These are phyloP conservation scores for Prionace glauca DNA, from an alignment of 2,797 vertebrate species.

Conservation along the genomic window DNA sequence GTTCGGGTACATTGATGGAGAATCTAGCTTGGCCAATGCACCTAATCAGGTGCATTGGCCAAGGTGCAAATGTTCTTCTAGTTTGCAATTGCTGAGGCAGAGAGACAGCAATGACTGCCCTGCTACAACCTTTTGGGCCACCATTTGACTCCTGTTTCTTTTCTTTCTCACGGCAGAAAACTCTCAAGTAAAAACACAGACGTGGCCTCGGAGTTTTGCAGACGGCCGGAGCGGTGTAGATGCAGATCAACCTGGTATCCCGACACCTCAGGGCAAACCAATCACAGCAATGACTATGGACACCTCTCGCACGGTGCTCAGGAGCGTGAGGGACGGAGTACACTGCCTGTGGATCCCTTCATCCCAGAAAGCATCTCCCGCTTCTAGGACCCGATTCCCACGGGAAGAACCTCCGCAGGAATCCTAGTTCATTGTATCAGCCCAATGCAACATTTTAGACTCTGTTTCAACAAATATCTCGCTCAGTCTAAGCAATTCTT, in stretches of 20 bases:
- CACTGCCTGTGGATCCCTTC: background rate
- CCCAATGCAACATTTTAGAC: background rate
- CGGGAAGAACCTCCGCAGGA: background rate
- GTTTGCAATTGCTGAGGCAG: too few relatives aligned
- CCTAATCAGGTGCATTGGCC: too few relatives aligned
- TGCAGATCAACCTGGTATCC: constrained; percentile 57
- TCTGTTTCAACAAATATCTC: background rate
- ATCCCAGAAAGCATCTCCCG: background rate
- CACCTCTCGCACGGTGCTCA: constrained; percentile 75
- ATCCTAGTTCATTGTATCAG: background rate
- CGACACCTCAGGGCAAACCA: constrained; percentile 77
- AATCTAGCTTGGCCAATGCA: too few relatives aligned
- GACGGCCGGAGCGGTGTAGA: constrained; percentile 56
- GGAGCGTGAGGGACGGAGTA: background rate
- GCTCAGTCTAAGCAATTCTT: background rate
- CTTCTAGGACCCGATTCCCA: background rate
- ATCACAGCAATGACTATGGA: constrained; percentile 94
- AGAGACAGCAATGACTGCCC: background rate
- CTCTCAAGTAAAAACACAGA: constrained; percentile 62
- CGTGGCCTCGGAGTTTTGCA: constrained; percentile 53
- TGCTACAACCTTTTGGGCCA: background rate
- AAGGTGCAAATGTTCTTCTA: too few relatives aligned
- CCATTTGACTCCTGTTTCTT: background rate
- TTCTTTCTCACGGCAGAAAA: constrained; percentile 54
- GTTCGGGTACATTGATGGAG: too few relatives aligned